Percentiles rank a stretch among this genome's conserved stretches.
Conservation (phyloP, 2,888 invertebrate species). For the Clitarchus hookeri region DNA sequence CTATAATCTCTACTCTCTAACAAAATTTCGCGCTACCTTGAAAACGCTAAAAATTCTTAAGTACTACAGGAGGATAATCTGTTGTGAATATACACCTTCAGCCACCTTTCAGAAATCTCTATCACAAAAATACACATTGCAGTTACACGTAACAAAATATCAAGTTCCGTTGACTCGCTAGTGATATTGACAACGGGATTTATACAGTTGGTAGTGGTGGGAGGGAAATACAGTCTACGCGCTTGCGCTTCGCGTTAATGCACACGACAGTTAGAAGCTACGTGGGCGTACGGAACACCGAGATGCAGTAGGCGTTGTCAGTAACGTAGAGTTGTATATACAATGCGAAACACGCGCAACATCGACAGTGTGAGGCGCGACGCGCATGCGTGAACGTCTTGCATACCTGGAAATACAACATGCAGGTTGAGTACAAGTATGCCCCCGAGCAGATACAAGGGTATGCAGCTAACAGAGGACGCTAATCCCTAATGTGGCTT, state of each 20-base stretch:
- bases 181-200: neutral
- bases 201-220: neutral
- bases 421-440: too few species aligned
- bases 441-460: too few species aligned
- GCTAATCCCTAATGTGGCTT: too few species aligned
- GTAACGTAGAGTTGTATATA: too few species aligned
- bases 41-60: neutral
- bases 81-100: neutral
- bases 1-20: neutral
- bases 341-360: too few species aligned
- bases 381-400: neutral
- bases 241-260: neutral
- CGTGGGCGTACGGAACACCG: neutral
- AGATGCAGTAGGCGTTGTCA: too few species aligned
- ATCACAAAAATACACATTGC: constrained; percentile 6
- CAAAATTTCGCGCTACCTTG: neutral
- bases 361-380: neutral
- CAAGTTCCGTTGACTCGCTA: neutral
- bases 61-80: too few species aligned
- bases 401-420: neutral
- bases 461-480: too few species aligned
- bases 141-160: neutral
- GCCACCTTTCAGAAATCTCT: neutral
- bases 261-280: too few species aligned
- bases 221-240: neutral